A percentile compares a stretch with the other conserved stretches of the same genome.
These are phyloP conservation scores for Apodemia mormo DNA, from an alignment of 2,888 invertebrate species.

Conservation along the genomic window DNA sequence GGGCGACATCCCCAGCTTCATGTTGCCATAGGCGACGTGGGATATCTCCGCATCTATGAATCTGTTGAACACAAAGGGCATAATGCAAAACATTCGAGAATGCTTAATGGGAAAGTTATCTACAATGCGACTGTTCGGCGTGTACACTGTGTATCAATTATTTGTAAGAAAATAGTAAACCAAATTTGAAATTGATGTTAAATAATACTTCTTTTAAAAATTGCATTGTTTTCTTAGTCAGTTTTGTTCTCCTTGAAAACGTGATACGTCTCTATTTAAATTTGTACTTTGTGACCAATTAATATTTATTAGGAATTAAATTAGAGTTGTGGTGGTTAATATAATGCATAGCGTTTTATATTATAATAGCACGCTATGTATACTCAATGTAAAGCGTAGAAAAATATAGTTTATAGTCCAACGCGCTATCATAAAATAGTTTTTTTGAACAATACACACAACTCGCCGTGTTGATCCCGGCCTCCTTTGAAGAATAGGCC, in stretches of 20 bases:
- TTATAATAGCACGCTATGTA: too few species aligned
- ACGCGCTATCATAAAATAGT: too few species aligned
- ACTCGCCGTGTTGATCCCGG: too few species aligned
- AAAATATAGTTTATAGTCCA: too few species aligned
- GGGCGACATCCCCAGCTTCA: constrained; percentile 60
- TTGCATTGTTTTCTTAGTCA: background rate
- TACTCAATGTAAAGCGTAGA: too few species aligned
- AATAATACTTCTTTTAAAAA: background rate
- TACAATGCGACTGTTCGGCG: background rate
- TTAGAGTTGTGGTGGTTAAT: too few species aligned
- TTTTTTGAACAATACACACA: too few species aligned
- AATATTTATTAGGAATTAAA: too few species aligned
- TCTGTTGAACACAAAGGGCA: constrained; percentile 48
- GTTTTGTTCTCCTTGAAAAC: background rate
- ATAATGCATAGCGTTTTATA: too few species aligned
- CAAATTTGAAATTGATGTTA: background rate
- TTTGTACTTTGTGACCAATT: too few species aligned
- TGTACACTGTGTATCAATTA: background rate
- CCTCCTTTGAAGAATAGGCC: too few species aligned
- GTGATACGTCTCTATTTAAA: background rate
- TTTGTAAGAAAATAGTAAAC: background rate
- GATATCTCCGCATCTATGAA: constrained; percentile 63
- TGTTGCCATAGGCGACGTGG: constrained; percentile 64
- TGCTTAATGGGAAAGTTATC: constrained; percentile 19
- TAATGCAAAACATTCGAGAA: constrained; percentile 32